phyloP scores from a whole-genome alignment of 2,797 vertebrate genomes.

The Anas flavirostris region DNA sequence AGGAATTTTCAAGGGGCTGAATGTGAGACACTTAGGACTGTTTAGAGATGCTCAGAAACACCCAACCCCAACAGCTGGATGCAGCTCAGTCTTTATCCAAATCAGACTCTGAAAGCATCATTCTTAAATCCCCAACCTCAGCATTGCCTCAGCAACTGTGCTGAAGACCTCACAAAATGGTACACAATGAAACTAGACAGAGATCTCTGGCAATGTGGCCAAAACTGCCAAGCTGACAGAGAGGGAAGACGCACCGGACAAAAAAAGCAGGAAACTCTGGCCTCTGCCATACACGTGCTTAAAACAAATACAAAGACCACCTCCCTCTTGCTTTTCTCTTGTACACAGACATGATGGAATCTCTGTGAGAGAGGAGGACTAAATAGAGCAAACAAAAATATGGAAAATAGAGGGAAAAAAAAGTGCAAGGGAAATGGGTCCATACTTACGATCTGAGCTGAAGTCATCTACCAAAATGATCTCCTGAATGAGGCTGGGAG shows the following conservation, averaged over 20 bases:
- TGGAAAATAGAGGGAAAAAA: neutral
- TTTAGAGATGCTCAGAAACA: neutral
- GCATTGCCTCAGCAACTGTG: neutral
- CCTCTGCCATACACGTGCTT: neutral
- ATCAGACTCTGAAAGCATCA: neutral
- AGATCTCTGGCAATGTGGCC: neutral
- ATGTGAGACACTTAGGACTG: neutral
- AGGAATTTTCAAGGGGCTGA: neutral
- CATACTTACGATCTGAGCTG: conserved; percentile 92
- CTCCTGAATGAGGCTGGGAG: conserved; percentile 90
- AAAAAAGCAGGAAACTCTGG: neutral
- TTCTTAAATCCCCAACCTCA: too few relatives aligned
- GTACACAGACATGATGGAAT: neutral
- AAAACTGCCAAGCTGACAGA: neutral
- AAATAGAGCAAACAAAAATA: neutral
- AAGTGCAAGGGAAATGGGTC: neutral
- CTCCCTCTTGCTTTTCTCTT: neutral
- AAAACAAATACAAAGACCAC: neutral
- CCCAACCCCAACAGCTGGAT: neutral
- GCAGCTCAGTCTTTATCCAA: neutral
- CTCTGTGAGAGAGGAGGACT: neutral
- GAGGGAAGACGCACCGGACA: neutral
- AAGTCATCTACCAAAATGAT: conserved; percentile 98
- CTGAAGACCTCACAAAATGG: neutral
- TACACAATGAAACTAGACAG: neutral